These are phyloP conservation scores for Melanotaenia maccullochi DNA, from an alignment of 2,797 vertebrate genomes.

Conservation along the genomic window DNA sequence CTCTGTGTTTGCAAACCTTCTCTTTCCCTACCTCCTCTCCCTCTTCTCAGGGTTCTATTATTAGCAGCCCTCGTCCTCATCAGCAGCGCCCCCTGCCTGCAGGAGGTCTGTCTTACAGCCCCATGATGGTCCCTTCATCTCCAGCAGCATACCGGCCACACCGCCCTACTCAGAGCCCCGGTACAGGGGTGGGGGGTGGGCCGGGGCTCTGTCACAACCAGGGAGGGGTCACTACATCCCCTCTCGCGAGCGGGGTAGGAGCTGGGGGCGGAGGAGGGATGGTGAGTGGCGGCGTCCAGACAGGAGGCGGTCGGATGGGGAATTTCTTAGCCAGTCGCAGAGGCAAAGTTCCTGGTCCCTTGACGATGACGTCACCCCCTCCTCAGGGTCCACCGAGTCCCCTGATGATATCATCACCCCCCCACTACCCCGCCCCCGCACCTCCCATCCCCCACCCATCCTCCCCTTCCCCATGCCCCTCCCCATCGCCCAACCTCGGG, in stretches of 20 bases:
- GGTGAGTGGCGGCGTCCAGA: slow-evolving; percentile 63
- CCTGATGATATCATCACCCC: slow-evolving; percentile 80
- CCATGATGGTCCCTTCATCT: slow-evolving; percentile 72
- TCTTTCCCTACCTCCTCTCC: slow-evolving; percentile 21
- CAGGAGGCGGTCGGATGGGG: slow-evolving; percentile 85
- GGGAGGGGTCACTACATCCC: slow-evolving; percentile 67
- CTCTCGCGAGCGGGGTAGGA: slow-evolving; percentile 73
- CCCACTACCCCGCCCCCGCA: slow-evolving; percentile 82
- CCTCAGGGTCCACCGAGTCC: slow-evolving; percentile 78
- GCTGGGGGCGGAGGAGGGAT: slow-evolving; percentile 70
- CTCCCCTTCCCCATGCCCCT: slow-evolving; percentile 83
- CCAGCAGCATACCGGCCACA: slow-evolving; percentile 85
- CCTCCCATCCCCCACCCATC: slow-evolving; percentile 79
- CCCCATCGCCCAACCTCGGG: slow-evolving; percentile 74
- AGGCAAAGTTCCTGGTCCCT: slow-evolving; percentile 85
- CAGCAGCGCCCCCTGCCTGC: slow-evolving; percentile 84
- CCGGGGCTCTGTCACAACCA: slow-evolving; percentile 89
- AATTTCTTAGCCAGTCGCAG: slow-evolving; percentile 91
- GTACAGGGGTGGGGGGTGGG: slow-evolving; percentile 86
- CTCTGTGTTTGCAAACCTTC: background rate
- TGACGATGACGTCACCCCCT: slow-evolving; percentile 76
- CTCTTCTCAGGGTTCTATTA: slow-evolving; percentile 89
- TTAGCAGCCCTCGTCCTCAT: slow-evolving; percentile 91
- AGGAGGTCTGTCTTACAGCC: slow-evolving; percentile 77
- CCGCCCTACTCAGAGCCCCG: slow-evolving; percentile 88